Percentiles rank a stretch among this genome's conserved stretches.
Evolutionary conservation across 2,797 vertebrate species (phyloP).

Genomic region (Muscicapa striata): DNA sequence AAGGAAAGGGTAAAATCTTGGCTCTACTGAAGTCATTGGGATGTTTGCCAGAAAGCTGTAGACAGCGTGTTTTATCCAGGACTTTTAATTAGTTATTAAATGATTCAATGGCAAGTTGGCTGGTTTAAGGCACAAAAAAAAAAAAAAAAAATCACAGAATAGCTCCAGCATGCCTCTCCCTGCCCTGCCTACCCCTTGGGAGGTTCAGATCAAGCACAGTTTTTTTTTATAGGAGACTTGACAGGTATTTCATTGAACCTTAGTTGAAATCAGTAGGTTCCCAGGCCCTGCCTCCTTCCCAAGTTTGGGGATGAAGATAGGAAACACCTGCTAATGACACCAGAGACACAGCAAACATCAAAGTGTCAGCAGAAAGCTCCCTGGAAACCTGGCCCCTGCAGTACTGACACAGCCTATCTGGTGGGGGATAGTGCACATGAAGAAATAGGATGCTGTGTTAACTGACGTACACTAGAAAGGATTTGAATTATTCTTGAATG

Average conservation of each 20-base stretch:
- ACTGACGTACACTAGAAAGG: not conserved
- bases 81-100: slow-evolving; percentile 64
- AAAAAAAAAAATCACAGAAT: not conserved
- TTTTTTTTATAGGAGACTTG: slow-evolving; percentile 13
- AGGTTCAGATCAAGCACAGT: slow-evolving; percentile 7
- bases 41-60: slow-evolving; percentile 45
- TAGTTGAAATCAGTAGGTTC: not conserved
- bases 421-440: not conserved
- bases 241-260: slow-evolving; percentile 48
- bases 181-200: slow-evolving; percentile 20
- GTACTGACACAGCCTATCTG: not conserved
- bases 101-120: slow-evolving; percentile 49
- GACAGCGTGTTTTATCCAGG: slow-evolving; percentile 35
- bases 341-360: not conserved
- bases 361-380: not conserved
- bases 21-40: not conserved
- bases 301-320: slow-evolving; percentile 24
- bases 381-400: not conserved
- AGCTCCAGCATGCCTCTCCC: slow-evolving; percentile 39
- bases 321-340: slow-evolving; percentile 46
- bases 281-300: slow-evolving; percentile 17
- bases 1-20: slow-evolving; percentile 51
- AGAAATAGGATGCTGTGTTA: not conserved
- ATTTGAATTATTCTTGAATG: not conserved
- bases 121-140: not conserved